Evolutionary conservation across 2,113 vertebrate genomes (phyloP).

Genomic region (Megalops atlanticus): DNA sequence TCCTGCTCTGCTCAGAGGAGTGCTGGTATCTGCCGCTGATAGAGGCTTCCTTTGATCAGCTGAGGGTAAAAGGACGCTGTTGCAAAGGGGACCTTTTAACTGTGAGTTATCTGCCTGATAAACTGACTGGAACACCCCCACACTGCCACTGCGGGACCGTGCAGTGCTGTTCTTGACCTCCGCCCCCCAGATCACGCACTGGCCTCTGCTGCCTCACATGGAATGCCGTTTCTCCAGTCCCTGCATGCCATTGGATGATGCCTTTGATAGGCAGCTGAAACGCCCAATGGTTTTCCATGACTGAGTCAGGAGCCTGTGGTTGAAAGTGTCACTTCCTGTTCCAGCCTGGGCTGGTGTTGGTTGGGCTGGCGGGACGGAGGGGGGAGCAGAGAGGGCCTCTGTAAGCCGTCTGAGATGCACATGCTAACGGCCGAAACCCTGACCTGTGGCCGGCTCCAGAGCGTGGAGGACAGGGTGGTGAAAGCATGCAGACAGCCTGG

Average conservation of each 20-base stretch:
- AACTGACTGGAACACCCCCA: neutral
- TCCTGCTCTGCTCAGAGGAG: too few species aligned
- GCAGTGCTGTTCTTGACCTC: too few species aligned
- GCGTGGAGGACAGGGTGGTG: too few species aligned
- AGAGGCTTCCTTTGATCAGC: conserved; percentile 16
- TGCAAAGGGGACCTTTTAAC: neutral
- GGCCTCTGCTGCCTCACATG: too few species aligned
- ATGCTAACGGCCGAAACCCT: too few species aligned
- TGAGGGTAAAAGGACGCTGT: neutral
- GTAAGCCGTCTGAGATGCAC: too few species aligned
- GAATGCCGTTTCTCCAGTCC: too few species aligned
- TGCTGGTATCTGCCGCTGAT: conserved; percentile 53
- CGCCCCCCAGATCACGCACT: too few species aligned
- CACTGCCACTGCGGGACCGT: neutral
- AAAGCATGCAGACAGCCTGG: too few species aligned
- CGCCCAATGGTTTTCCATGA: conserved; percentile 55
- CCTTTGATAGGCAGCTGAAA: conserved; percentile 40
- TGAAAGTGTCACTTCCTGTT: too few species aligned
- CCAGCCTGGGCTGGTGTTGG: conserved; percentile 47
- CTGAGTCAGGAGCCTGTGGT: too few species aligned
- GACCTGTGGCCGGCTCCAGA: too few species aligned
- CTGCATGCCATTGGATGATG: conserved; percentile 56
- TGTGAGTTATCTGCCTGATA: neutral
- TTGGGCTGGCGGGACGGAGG: conserved; percentile 53
- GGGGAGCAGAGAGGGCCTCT: conserved; percentile 41